Base-by-base conservation (phyloP, 2,888 invertebrate species). In the Bhutanitis thaidina region DNA sequence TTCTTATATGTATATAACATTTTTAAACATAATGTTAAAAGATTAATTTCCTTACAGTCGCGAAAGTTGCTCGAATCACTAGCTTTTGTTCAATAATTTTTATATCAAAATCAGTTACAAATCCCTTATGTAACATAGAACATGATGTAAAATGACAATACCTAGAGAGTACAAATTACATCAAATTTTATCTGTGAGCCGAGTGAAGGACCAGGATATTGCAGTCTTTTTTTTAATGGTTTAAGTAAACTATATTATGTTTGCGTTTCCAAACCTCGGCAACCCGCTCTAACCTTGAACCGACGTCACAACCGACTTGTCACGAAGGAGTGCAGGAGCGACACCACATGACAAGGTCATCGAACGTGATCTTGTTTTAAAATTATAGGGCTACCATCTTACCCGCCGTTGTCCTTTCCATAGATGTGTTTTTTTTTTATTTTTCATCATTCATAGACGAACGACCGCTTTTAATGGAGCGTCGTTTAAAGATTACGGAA, bases 291-390 rank as follows among this genome's bases (percentile, higher is more conserved):
- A 34, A 49, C 49, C 49, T 49, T 49, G 49, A 32, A 43, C 20
- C 20, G 20, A 20, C 3, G 20, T 20, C 25, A n/a, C 49, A 30
- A 16, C 10, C 36, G 27, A 48, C 43, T 38, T 43, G 49, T 49
- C 49, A 49, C 49, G 49, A 37, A 43, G 43, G 43, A 16, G 35
- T 38, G 32, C 43, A 20, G 34, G 32, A 43, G 34, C 25, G 43
- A 49, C 43, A 49, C 20, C 38, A 43, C 43, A 7, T 34, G n/a
- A 41, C 49, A 43, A 49, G 49, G 49, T 44, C 49, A 38, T 44
- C 37, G 25, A 48, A 48, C 29, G 15, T 27, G 48, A 15, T 41
- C 35, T 34, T 29, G 25, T 16, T 47, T 46, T 27, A 10, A 25
- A 8, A 9, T 47, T 27, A 47, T 9, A 41, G 13, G n/a, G 20